Conservation (phyloP, 2,888 invertebrate species). For the Brachyptera risi region DNA sequence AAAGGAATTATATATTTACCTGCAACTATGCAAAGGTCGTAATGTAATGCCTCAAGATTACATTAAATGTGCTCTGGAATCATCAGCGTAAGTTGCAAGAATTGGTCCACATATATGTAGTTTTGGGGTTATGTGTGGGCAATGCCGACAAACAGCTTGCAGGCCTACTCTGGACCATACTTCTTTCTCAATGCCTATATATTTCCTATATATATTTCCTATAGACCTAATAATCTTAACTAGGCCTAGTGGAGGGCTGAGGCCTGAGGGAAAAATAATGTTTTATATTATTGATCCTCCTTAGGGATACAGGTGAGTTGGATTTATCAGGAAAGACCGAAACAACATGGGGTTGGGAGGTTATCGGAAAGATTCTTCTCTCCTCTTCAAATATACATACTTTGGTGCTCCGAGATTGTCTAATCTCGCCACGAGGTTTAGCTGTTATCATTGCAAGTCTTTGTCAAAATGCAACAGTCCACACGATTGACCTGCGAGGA, state of each 20-base stretch:
- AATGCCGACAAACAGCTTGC: not conserved
- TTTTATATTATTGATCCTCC: no score
- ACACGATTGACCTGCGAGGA: slow-evolving; percentile 43
- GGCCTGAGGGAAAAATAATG: no score
- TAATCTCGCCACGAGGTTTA: slow-evolving; percentile 43
- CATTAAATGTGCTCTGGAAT: slow-evolving; percentile 18
- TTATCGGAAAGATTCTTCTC: slow-evolving; percentile 42
- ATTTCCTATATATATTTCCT: not conserved
- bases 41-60: slow-evolving; percentile 23
- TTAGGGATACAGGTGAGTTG: slow-evolving; percentile 40
- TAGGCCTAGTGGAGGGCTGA: no score
- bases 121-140: not conserved
- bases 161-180: no score
- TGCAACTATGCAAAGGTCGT: slow-evolving; percentile 17
- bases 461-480: slow-evolving; percentile 41
- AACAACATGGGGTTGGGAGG: slow-evolving; percentile 41
- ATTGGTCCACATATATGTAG: not conserved
- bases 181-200: no score
- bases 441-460: slow-evolving; percentile 41
- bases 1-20: slow-evolving; percentile 15
- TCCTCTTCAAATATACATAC: slow-evolving; percentile 42
- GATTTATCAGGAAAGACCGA: slow-evolving; percentile 39
- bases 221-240: no score
- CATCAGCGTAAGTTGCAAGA: slow-evolving; percentile 20
- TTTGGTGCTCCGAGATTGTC: slow-evolving; percentile 44